Evolutionary conservation across 2,888 invertebrate genomes (phyloP).

Genomic region (Trileptium ribeirensis): DNA sequence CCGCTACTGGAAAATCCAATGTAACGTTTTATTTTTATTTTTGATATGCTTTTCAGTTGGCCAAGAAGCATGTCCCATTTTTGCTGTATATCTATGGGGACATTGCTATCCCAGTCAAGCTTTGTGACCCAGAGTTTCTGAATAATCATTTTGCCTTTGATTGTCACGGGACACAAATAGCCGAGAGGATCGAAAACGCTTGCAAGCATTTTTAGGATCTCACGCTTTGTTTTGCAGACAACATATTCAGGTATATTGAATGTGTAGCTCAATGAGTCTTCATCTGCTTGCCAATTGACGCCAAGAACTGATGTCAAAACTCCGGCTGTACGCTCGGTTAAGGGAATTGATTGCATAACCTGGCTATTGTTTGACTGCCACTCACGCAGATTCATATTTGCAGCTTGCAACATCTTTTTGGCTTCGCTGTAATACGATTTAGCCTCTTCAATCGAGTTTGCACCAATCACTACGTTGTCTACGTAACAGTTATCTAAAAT

Average conservation of each 20-base stretch:
- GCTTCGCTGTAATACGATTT: background rate
- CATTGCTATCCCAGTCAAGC: background rate
- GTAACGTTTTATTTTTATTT: background rate
- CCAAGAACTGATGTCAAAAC: background rate
- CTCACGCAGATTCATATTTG: background rate
- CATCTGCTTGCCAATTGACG: background rate
- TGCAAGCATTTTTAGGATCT: background rate
- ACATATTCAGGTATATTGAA: no score
- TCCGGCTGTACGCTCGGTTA: no score
- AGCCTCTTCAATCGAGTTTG: background rate
- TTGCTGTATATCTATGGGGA: background rate
- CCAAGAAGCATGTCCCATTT: background rate
- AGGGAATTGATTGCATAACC: no score
- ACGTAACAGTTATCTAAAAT: background rate
- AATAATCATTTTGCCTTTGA: background rate
- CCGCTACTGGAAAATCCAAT: background rate
- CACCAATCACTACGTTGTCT: background rate
- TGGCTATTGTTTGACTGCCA: no score
- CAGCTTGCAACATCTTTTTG: background rate
- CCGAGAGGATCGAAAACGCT: background rate
- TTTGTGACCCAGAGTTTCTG: background rate
- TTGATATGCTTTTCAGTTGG: background rate
- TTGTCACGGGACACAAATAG: background rate
- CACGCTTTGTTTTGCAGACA: background rate
- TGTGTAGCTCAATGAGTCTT: no score